phyloP scores from a whole-genome alignment of 2,888 invertebrate species.

The Dermolepida albohirtum region DNA sequence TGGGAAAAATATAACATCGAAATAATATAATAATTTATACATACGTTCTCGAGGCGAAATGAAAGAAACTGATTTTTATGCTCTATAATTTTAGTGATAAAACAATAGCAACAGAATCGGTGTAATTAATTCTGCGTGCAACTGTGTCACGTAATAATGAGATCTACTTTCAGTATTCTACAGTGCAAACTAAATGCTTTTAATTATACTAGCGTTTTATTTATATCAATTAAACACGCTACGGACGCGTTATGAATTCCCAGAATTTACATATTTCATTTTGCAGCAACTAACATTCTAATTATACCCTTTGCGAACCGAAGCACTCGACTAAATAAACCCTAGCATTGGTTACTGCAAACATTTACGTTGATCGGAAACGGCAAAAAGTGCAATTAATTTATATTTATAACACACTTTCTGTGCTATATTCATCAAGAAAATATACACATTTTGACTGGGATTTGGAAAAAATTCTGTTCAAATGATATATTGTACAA shows the following conservation, averaged over 20 bases:
- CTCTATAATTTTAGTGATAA: conserved; percentile 6
- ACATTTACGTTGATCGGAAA: conserved; percentile 1
- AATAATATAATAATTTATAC: no score
- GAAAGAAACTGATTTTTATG: neutral
- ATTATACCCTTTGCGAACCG: conserved; percentile 21
- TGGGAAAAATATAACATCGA: no score
- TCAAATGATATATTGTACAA: no score
- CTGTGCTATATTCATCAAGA: no score
- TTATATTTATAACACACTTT: no score
- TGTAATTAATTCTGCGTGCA: conserved; percentile 12
- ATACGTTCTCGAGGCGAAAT: no score
- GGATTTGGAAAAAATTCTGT: no score
- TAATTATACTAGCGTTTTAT: conserved; percentile 36
- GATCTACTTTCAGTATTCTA: conserved; percentile 27
- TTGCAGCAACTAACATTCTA: conserved; percentile 37
- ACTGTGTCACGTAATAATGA: conserved; percentile 37
- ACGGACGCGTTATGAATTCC: conserved; percentile 29
- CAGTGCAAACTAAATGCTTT: conserved; percentile 31
- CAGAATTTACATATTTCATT: conserved; percentile 37
- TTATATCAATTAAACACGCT: conserved; percentile 38
- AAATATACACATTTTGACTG: no score
- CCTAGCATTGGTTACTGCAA: conserved; percentile 1
- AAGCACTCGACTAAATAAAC: conserved; percentile 26
- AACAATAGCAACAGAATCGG: conserved; percentile 12
- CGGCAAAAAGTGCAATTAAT: no score